phyloP scores from a whole-genome alignment of 2,888 invertebrate genomes.

The Mesorhabditis spiculigera region DNA sequence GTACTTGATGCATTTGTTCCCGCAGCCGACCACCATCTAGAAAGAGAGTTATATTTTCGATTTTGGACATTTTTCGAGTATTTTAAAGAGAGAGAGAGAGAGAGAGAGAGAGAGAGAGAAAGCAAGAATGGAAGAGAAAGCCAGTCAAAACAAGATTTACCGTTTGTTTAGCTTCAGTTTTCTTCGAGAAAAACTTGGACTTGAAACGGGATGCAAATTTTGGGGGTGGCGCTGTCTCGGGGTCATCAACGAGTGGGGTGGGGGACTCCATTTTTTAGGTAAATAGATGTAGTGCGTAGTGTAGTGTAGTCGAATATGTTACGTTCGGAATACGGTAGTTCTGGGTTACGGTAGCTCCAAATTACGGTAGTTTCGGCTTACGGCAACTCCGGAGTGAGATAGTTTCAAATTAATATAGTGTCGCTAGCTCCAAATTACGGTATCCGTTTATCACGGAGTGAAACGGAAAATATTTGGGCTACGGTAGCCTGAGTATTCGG shows the following conservation, averaged over 20 bases:
- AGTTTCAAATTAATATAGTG: too few species aligned
- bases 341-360: too few species aligned
- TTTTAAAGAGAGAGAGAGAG: background rate
- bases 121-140: background rate
- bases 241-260: background rate
- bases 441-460: too few species aligned
- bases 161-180: background rate
- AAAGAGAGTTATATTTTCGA: background rate
- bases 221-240: background rate
- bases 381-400: too few species aligned
- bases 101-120: background rate
- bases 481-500: too few species aligned
- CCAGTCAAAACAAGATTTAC: background rate
- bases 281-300: background rate
- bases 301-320: background rate
- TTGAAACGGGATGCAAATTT: background rate
- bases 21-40: constrained; percentile 43
- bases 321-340: background rate
- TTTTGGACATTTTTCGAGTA: background rate
- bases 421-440: too few species aligned
- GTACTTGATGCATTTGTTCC: constrained; percentile 46
- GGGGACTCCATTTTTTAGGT: background rate
- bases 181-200: background rate
- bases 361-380: too few species aligned
- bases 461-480: too few species aligned